Evolutionary conservation across 2,888 invertebrate species (phyloP).

Genomic region (Tineola bisselliella): DNA sequence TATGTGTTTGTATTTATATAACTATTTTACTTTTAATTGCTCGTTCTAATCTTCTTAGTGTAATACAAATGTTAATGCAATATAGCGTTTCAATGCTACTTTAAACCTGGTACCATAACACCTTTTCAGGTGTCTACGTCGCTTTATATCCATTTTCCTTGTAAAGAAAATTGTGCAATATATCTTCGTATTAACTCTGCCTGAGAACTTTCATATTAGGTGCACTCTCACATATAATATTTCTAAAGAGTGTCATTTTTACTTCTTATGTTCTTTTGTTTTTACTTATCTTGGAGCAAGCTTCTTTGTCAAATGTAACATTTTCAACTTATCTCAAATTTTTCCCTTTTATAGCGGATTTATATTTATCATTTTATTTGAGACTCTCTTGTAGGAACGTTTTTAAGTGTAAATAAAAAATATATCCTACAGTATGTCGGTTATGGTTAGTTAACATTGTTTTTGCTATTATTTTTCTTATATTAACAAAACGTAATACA

Average conservation of each 20-base stretch:
- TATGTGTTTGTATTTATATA: no score
- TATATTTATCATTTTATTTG: no score
- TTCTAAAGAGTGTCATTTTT: constrained; percentile 25
- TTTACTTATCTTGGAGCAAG: neutral
- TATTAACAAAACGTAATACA: neutral
- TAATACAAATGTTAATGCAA: no score
- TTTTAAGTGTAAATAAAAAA: no score
- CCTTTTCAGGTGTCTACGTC: constrained; percentile 23
- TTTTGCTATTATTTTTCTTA: neutral
- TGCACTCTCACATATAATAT: constrained; percentile 32
- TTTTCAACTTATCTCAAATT: neutral
- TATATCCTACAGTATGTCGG: no score
- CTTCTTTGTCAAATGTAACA: neutral
- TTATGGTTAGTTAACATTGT: no score
- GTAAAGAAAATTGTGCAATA: constrained; percentile 61
- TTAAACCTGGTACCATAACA: neutral
- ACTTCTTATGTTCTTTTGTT: constrained; percentile 15
- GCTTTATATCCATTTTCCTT: constrained; percentile 51
- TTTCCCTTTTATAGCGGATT: no score
- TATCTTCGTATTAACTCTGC: constrained; percentile 53
- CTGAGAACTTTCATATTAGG: constrained; percentile 49
- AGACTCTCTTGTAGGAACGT: no score
- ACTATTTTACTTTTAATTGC: no score
- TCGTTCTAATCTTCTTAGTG: no score
- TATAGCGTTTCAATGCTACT: neutral